Evolutionary conservation across 2,113 vertebrate species (phyloP), one percentile per base, ranked within the genome.

Genomic region (Grammomys surdaster): DNA sequence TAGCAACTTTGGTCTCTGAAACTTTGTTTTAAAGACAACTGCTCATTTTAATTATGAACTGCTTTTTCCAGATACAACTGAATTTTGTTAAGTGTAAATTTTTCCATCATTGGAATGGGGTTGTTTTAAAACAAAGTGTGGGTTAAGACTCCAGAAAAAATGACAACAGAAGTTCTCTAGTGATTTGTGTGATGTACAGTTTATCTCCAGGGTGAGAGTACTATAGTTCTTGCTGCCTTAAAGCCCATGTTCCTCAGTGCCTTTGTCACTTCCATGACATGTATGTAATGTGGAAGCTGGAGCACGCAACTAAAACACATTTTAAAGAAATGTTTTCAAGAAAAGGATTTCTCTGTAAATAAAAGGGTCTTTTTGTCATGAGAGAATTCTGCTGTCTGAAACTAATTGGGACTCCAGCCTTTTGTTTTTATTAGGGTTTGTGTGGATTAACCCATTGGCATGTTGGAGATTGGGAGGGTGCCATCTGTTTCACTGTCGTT

Each of bases 51-150:
- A 60, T 63, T 67, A 65, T n/a, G 40, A 91, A 60, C 16, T 48
- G 24, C 56, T 91, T 88, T 43, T 48, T 40, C 56, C 17, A 60
- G 54, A 20, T 48, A 56, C 16, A 46, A 70, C 12, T 43, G 69
- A 80, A 43, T 88, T 93, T 46, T 93, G 56, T 80, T 75, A 73
- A 54, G 63, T 91, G 31, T 48, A 84, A 65, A 88, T 60, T 78
- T 86, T 78, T 56, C 2, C 26, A 80, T 33, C 26, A 80, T 24
- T 33, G 31, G 10, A 73, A 65, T 87, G 24, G 20, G 20, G 67
- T 54, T 78, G 73, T 51, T 48, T 56, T 46, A 72, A n/a, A 67
- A 14, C 31, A 14, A 76, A 28, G 14, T 70, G 31, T 69, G 48
- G 36, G 84, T 40, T 82, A 80, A 73, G 40, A 87, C 16, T 33